Evolutionary conservation across 2,113 vertebrate genomes (phyloP).

Genomic region (Piprites chloris): DNA sequence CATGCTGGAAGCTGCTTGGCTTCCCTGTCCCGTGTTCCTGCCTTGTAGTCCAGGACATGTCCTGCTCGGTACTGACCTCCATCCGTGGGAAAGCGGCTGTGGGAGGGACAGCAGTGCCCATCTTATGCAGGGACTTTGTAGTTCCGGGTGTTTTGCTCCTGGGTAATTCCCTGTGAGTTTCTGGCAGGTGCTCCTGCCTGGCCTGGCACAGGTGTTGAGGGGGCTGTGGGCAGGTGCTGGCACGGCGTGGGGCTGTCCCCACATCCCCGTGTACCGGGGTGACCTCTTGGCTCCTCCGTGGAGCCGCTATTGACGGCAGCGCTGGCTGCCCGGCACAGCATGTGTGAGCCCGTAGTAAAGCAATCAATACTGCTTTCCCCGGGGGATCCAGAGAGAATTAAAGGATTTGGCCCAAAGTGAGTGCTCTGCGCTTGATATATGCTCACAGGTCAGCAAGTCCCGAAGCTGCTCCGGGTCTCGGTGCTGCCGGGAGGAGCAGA

Average conservation of each 20-base stretch:
- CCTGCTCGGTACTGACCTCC: accelerated
- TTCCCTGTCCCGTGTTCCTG: not conserved
- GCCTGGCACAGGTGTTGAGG: not conserved
- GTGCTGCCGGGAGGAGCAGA: not conserved
- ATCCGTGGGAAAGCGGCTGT: accelerated
- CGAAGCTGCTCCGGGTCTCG: not conserved
- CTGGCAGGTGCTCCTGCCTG: not conserved
- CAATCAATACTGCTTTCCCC: not conserved
- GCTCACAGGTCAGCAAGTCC: constrained; percentile 11
- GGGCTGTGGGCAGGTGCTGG: not conserved
- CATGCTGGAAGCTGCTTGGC: not conserved
- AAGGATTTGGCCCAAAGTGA: constrained; percentile 2
- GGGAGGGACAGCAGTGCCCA: accelerated
- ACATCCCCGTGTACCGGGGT: not conserved
- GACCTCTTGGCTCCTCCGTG: not conserved
- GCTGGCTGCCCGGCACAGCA: not conserved
- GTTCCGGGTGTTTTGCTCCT: accelerated
- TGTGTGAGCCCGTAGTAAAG: not conserved
- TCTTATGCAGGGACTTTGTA: accelerated
- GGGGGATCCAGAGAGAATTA: not conserved
- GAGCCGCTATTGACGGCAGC: not conserved
- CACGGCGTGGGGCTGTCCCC: not conserved
- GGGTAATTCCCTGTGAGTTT: not conserved
- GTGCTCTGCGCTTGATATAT: not conserved
- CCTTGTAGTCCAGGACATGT: accelerated